These are phyloP conservation scores for Cistogaster globosa DNA, from an alignment of 2,888 invertebrate species.

Conservation along the genomic window DNA sequence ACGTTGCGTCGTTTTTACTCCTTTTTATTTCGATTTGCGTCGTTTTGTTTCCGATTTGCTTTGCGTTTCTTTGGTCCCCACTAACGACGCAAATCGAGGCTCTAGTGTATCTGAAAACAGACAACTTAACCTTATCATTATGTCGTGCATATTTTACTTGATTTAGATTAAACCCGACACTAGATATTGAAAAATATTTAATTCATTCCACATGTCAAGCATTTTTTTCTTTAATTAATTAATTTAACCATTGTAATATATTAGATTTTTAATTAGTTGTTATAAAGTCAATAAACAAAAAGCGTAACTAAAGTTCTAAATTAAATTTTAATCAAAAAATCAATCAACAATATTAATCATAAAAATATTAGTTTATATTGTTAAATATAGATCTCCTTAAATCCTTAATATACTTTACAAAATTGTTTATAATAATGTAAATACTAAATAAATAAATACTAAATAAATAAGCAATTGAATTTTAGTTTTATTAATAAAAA, in stretches of 20 bases:
- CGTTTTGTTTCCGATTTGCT: no score
- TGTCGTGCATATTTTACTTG: no score
- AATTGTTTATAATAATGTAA: not conserved
- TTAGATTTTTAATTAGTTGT: conserved; percentile 14
- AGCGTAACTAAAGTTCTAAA: conserved; percentile 78
- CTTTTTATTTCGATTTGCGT: no score
- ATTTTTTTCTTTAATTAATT: not conserved
- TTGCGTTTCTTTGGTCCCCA: no score
- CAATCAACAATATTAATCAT: conserved; percentile 51
- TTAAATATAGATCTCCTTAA: not conserved
- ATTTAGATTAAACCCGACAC: no score
- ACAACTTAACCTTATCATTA: no score
- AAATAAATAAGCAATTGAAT: conserved; percentile 43
- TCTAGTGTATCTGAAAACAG: no score
- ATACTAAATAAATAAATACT: not conserved
- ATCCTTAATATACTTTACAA: not conserved
- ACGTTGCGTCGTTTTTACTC: no score
- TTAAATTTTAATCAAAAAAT: conserved; percentile 70
- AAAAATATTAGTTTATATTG: conserved; percentile 26
- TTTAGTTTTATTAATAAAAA: conserved; percentile 29
- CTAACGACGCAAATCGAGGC: no score
- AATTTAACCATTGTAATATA: conserved; percentile 31
- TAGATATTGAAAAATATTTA: no score
- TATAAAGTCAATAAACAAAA: conserved; percentile 46
- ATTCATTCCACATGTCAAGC: not conserved